Percentiles rank a stretch among this genome's conserved stretches.
Evolutionary conservation across 2,888 invertebrate genomes (phyloP).

Genomic region (Nineta flava): DNA sequence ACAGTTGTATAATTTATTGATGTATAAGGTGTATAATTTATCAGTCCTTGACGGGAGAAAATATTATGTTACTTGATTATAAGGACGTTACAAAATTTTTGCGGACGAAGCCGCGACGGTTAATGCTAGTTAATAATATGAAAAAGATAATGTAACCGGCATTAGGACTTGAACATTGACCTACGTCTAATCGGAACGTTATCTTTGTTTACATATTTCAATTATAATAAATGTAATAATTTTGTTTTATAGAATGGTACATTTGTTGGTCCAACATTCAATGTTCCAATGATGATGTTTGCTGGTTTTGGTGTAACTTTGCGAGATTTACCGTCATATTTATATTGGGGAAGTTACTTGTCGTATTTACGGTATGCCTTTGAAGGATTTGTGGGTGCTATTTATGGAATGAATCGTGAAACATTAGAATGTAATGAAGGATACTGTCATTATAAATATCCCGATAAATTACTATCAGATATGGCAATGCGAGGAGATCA

Average conservation of each 20-base stretch:
- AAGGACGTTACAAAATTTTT: too few relatives aligned
- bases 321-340: constrained; percentile 66
- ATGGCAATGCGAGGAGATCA: constrained; percentile 66
- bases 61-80: too few relatives aligned
- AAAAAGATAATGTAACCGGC: too few relatives aligned
- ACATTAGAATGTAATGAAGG: constrained; percentile 56
- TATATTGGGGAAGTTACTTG: constrained; percentile 83
- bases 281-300: constrained; percentile 93
- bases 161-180: too few relatives aligned
- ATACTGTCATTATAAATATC: constrained; percentile 75
- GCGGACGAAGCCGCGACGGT: too few relatives aligned
- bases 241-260: constrained; percentile 65
- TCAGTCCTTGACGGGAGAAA: too few relatives aligned
- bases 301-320: constrained; percentile 89
- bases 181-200: too few relatives aligned
- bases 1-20: too few relatives aligned
- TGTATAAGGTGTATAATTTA: too few relatives aligned
- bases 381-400: constrained; percentile 69
- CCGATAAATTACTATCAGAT: constrained; percentile 63
- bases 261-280: constrained; percentile 80
- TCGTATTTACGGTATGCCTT: constrained; percentile 84
- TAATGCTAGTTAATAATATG: too few relatives aligned
- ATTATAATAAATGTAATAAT: not conserved
- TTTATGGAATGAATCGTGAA: constrained; percentile 67
- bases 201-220: too few relatives aligned